Percentiles rank a stretch among this genome's conserved stretches.
Conservation (phyloP, 2,113 vertebrate genomes). For the Carassius carassius region DNA sequence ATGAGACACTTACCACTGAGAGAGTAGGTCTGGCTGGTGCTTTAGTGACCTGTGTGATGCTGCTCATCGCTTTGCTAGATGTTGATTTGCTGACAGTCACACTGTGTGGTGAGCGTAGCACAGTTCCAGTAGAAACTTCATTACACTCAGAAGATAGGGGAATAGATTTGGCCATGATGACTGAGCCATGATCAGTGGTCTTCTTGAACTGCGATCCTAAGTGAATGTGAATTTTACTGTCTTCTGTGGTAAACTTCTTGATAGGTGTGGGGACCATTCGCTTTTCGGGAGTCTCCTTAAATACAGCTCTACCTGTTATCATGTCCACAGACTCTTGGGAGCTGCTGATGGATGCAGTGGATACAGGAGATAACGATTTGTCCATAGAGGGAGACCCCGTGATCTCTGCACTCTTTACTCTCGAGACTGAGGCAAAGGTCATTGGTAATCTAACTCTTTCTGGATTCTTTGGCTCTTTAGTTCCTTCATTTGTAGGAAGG, state of each 20-base stretch:
- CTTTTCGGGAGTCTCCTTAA: slow-evolving; percentile 95
- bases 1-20: slow-evolving; percentile 78
- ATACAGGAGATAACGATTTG: slow-evolving; percentile 85
- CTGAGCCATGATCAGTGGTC: slow-evolving; percentile 73
- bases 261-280: slow-evolving; percentile 83
- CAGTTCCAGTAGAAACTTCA: slow-evolving; percentile 87
- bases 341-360: slow-evolving; percentile 86
- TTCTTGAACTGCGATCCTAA: slow-evolving; percentile 85
- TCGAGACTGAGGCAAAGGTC: slow-evolving; percentile 90
- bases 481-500: slow-evolving; percentile 86
- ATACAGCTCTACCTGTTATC: slow-evolving; percentile 90
- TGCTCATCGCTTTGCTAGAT: slow-evolving; percentile 89
- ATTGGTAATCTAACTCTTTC: slow-evolving; percentile 91
- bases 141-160: slow-evolving; percentile 79
- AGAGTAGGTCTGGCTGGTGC: slow-evolving; percentile 83
- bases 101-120: slow-evolving; percentile 89
- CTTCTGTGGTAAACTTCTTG: slow-evolving; percentile 92
- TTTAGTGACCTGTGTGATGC: slow-evolving; percentile 86
- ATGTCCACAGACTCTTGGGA: slow-evolving; percentile 86
- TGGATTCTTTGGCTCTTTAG: slow-evolving; percentile 71
- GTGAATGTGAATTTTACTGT: slow-evolving; percentile 98
- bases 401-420: slow-evolving; percentile 85
- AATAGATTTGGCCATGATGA: slow-evolving; percentile 85
- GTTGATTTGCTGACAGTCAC: slow-evolving; percentile 76
- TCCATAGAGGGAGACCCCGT: slow-evolving; percentile 72